Evolutionary conservation across 2,888 invertebrate genomes (phyloP).

Genomic region (Strigamia maritima): DNA sequence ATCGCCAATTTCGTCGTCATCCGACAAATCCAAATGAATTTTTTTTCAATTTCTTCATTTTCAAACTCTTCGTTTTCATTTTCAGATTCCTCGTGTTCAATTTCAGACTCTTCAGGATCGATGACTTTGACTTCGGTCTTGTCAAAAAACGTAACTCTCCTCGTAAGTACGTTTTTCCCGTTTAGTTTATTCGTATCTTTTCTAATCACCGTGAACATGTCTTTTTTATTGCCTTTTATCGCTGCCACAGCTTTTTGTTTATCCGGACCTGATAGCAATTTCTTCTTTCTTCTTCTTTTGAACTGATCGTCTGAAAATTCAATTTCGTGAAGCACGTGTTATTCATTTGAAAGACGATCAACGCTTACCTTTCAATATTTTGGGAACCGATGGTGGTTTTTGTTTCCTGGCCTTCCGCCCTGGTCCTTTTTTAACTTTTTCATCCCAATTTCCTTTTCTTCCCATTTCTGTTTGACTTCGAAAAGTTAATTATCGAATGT

Average conservation of each 20-base stretch:
- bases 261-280: not conserved
- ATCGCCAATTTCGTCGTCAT: not conserved
- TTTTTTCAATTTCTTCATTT: not conserved
- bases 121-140: not conserved
- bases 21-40: not conserved
- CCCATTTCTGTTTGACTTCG: slow-evolving; percentile 37
- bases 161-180: slow-evolving; percentile 61
- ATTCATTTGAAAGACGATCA: not conserved
- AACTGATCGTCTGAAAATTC: slow-evolving; percentile 48
- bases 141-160: slow-evolving; percentile 56
- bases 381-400: slow-evolving; percentile 67
- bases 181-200: not conserved
- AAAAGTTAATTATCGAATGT: too few species aligned
- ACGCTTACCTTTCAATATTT: slow-evolving; percentile 56
- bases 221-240: not conserved
- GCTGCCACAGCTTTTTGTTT: not conserved
- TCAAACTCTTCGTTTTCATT: not conserved
- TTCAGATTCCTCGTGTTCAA: slow-evolving; percentile 44
- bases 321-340: slow-evolving; percentile 16
- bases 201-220: slow-evolving; percentile 56
- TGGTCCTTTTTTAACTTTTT: slow-evolving; percentile 74
- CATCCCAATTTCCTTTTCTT: slow-evolving; percentile 49
- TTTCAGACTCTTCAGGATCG: slow-evolving; percentile 45
- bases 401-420: slow-evolving; percentile 86
- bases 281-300: slow-evolving; percentile 63